phyloP scores from a whole-genome alignment of 2,888 invertebrate species.

The Kryphioiulus occultus region DNA sequence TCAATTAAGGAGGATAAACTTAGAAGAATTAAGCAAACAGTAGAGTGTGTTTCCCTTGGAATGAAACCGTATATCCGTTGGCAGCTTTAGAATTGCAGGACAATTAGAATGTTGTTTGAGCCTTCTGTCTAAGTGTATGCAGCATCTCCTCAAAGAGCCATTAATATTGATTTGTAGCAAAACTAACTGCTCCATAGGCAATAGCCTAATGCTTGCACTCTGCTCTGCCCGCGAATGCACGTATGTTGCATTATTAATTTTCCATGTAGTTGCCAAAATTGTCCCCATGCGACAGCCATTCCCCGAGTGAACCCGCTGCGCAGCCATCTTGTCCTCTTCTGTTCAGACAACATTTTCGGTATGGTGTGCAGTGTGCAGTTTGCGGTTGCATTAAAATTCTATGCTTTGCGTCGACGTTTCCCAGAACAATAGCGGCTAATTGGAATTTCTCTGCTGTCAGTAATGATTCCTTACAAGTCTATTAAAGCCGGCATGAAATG shows the following conservation, averaged over 20 bases:
- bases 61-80: neutral
- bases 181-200: slow-evolving; percentile 25
- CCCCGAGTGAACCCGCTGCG: neutral
- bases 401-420: slow-evolving; percentile 50
- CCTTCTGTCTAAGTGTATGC: neutral
- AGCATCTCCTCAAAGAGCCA: slow-evolving; percentile 4
- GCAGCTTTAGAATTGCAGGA: neutral
- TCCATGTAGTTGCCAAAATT: slow-evolving; percentile 31
- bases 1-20: too few species aligned
- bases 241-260: slow-evolving; percentile 31
- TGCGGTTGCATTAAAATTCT: slow-evolving; percentile 49
- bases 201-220: slow-evolving; percentile 21
- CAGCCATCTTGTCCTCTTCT: slow-evolving; percentile 43
- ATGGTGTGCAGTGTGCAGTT: too few species aligned
- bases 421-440: slow-evolving; percentile 55
- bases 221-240: neutral
- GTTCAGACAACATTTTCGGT: neutral
- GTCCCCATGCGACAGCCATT: slow-evolving; percentile 42
- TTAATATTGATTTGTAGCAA: slow-evolving; percentile 31
- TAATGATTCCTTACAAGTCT: slow-evolving; percentile 51
- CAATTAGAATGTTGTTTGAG: neutral
- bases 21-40: too few species aligned
- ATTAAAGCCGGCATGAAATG: slow-evolving; percentile 37
- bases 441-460: slow-evolving; percentile 53
- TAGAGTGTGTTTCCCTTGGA: too few species aligned